These are phyloP conservation scores for Gymnocypris eckloni DNA, from an alignment of 2,797 vertebrate species.

Conservation along the genomic window DNA sequence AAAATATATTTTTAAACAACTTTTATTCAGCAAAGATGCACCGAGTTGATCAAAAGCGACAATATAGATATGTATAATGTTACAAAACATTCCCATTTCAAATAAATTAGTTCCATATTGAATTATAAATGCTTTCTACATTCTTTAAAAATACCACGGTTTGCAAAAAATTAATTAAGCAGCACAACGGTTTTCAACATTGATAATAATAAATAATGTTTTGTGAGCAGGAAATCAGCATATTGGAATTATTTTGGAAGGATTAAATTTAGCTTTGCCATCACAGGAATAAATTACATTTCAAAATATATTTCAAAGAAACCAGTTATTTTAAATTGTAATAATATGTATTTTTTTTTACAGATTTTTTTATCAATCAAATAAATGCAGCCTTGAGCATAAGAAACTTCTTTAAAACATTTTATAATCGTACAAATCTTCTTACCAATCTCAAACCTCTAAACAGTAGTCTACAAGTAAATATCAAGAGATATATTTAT, in stretches of 20 bases:
- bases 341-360: not conserved
- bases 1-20: not conserved
- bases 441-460: not conserved
- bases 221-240: not conserved
- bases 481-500: not conserved
- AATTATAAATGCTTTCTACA: not conserved
- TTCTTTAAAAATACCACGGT: not conserved
- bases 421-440: not conserved
- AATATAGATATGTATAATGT: not conserved
- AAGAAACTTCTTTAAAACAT: not conserved
- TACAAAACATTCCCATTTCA: not conserved
- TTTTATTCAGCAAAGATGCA: not conserved
- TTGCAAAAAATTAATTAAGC: not conserved
- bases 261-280: not conserved
- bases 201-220: not conserved
- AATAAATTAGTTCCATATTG: not conserved
- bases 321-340: not conserved
- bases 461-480: not conserved
- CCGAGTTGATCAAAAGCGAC: not conserved
- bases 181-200: not conserved
- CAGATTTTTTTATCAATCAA: not conserved
- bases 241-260: not conserved
- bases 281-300: not conserved
- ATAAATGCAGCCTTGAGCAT: not conserved
- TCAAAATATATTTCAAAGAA: not conserved